Evolutionary conservation across 2,888 invertebrate species (phyloP), one percentile per base, ranked within the genome.

Genomic region (Drosophila incognita): DNA sequence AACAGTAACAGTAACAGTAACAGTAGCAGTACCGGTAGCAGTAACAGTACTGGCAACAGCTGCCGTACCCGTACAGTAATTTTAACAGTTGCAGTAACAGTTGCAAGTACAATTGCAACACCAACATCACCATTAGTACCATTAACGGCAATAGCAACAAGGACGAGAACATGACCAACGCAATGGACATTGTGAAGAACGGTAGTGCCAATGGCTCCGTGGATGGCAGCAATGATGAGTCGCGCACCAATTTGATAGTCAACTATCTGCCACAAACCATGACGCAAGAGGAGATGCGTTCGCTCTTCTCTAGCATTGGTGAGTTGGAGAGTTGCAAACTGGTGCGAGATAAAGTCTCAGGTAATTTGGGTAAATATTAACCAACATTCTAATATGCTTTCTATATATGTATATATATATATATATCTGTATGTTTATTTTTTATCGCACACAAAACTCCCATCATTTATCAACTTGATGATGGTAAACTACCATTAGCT

Each of bases 241-340:
- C 97, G 93, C 98, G 98, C 95, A 97, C 97, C 76, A 98, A 98
- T 94, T 95, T 98, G 87, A 98, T 99, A 82, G 97, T 99, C 91
- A 99, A 98, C 94, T 99, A 98, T 93, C 95, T 98, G 87, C 98
- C 98, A 38, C 98, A 98, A 94, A 97, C 96, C 84, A 96, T 98
- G 94, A 97, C 97, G 81, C 98, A 99, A 94, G 98, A 98, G 93
- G 98, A 98, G 94, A 98, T 99, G 91, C 95, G 98, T 86, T 97
- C 98, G 78, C 95, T 99, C 82, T 99, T 99, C 94, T 97, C 97
- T 75, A 97, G 97, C 93, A 97, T 99, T 93, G 98, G 98, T 90
- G 98, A 98, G 94, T 97, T 99, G 89, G 99, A 99, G 94, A 98
- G 98, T 94, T 99, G 99, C 95, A 99, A 99, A 94, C 95, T 99